Percentiles rank a stretch among this genome's conserved stretches.
These are phyloP conservation scores for Lepidocolaptes lacrymiger DNA, from an alignment of 2,797 vertebrate species.

Conservation along the genomic window DNA sequence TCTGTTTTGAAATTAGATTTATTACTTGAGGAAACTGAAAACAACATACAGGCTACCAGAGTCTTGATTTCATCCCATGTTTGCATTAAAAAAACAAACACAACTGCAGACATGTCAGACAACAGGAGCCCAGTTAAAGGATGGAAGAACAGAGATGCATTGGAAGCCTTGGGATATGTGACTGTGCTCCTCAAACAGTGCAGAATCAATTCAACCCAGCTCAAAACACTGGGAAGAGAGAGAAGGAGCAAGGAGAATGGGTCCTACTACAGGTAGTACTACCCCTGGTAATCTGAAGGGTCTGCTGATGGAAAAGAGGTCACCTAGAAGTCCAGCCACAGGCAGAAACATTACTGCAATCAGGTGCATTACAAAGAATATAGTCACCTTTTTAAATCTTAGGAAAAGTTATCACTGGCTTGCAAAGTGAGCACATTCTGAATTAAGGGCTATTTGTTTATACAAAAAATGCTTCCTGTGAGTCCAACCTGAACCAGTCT, in stretches of 20 bases:
- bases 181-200: background rate
- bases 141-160: conserved; percentile 21
- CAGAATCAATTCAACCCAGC: background rate
- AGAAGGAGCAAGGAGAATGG: background rate
- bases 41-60: conserved; percentile 63
- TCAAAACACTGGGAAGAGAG: background rate
- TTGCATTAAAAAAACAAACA: conserved; percentile 45
- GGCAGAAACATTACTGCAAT: background rate
- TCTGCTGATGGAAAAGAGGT: background rate
- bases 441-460: background rate
- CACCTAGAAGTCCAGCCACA: background rate
- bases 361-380: background rate
- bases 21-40: conserved; percentile 66
- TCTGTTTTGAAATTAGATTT: conserved; percentile 60
- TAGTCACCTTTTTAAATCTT: background rate
- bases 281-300: background rate
- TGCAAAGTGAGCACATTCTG: background rate
- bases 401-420: background rate
- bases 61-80: conserved; percentile 44
- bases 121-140: conserved; percentile 27
- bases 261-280: background rate
- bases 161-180: background rate
- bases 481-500: background rate
- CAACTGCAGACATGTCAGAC: conserved; percentile 46
- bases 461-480: background rate